Evolutionary conservation across 2,888 invertebrate genomes (phyloP), one percentile per base, ranked within the genome.

Genomic region (Prenolepis imparis): DNA sequence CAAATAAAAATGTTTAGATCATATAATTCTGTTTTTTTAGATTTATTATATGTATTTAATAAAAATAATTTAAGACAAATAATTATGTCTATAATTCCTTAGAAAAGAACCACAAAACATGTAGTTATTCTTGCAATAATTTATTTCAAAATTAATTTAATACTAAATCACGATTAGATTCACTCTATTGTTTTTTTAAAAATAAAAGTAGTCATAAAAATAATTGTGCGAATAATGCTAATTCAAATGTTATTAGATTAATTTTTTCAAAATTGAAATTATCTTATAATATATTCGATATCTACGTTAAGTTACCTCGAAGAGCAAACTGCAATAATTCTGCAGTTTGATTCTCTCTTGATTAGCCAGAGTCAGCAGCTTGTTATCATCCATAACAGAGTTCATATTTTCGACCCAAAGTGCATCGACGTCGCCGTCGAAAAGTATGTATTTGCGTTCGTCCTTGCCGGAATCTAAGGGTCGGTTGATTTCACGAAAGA

Each of bases 401-500:
- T 98, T 99, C 98, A 99, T 98, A 95, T 98, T 99, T 95, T 99
- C 99, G 88, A 99, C 98, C 98, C 98, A 99, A 59, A 98, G 95
- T 0, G 98, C 98, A 95, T 99, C 98, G 3, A 99, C 98, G 93
- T 98, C 98, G 3, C 99, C 99, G 93, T 99, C 99, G 95, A 98
- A 98, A 67, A 98, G 95, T 67, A 98, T 98, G 94, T 98, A 98
- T 84, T 97, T 96, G 77, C 96, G 96, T 93, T 98, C 98, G 87
- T 97, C 95, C 91, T 96, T 96, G 1, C 95, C 95, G 1, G 88
- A 81, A 32, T 95, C 95, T 4, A 96, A 95, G 0, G 97, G 97
- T 95, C 96, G 97, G 95, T 98, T 98, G 95, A 98, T 97, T 93
- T 98, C 98, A 67, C 98, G 96, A 95, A 99, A 99, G 93, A 99